Percentiles rank a stretch among this genome's conserved stretches.
phyloP scores from a whole-genome alignment of 2,888 invertebrate species.

The Drosophila aldrichi region DNA sequence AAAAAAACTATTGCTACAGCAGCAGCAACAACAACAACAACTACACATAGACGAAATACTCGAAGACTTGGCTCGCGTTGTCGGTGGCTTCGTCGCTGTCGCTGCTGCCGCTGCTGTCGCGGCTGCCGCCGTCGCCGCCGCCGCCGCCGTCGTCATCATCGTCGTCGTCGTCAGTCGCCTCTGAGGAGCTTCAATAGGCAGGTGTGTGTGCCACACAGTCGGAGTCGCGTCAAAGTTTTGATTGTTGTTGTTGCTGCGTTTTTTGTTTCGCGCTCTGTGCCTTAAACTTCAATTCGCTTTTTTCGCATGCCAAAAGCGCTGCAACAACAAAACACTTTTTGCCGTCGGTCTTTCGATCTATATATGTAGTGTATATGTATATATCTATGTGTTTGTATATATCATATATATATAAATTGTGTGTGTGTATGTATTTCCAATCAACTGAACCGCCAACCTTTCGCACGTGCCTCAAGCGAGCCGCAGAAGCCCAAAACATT shows the following conservation, averaged over 20 bases:
- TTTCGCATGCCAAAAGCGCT: conserved; percentile 39
- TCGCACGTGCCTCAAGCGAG: conserved; percentile 52
- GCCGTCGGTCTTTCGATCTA: conserved; percentile 45
- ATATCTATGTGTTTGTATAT: not conserved
- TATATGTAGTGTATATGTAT: conserved; percentile 2
- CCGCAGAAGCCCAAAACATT: conserved; percentile 36
- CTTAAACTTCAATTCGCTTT: conserved; percentile 43
- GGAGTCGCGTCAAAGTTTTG: conserved; percentile 60
- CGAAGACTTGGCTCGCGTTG: conserved; percentile 63
- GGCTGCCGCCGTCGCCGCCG: conserved; percentile 8
- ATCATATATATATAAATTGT: conserved; percentile 1
- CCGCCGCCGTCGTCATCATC: conserved; percentile 38
- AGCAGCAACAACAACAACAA: conserved; percentile 21
- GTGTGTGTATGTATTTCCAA: conserved; percentile 9
- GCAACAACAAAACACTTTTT: conserved; percentile 40
- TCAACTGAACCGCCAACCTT: conserved; percentile 7
- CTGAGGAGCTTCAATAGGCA: conserved; percentile 85
- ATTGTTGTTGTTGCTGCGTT: conserved; percentile 32
- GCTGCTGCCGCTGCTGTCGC: conserved; percentile 53
- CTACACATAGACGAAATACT: conserved; percentile 75
- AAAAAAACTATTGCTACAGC: conserved; percentile 58
- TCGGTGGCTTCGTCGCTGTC: conserved; percentile 50
- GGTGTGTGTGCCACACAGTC: conserved; percentile 75
- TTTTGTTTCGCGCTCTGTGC: conserved; percentile 32
- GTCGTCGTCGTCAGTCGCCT: conserved; percentile 84